A percentile compares a stretch with the other conserved stretches of the same genome.
These are phyloP conservation scores for Sterrhoptilus dennistouni DNA, from an alignment of 2,113 vertebrate genomes.

Conservation along the genomic window DNA sequence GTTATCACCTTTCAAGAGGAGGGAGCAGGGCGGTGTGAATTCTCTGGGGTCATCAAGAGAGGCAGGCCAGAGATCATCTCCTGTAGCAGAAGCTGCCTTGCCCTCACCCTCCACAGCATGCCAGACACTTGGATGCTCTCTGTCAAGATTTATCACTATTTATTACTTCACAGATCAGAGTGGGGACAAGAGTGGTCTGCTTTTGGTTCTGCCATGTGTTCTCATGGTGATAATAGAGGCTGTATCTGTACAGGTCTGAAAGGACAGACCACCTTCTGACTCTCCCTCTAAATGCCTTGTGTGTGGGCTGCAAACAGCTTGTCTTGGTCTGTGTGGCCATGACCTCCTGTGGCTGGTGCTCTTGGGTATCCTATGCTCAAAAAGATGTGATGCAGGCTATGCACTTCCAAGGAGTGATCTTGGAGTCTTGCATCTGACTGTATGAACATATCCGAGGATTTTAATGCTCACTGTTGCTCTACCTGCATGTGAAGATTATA, in stretches of 20 bases:
- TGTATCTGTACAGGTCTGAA: not conserved
- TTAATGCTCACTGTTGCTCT: accelerated
- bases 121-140: constrained; percentile 35
- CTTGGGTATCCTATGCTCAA: not conserved
- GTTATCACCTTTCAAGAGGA: constrained; percentile 58
- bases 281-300: not conserved
- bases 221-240: not conserved
- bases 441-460: not conserved
- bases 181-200: not conserved
- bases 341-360: not conserved
- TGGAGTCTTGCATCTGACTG: not conserved
- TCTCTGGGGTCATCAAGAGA: constrained; percentile 8
- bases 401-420: not conserved
- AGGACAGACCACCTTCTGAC: not conserved
- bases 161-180: not conserved
- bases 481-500: not conserved
- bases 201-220: not conserved
- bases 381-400: not conserved
- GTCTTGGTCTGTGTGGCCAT: not conserved
- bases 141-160: constrained; percentile 34
- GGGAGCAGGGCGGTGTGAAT: not conserved
- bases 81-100: not conserved
- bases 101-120: not conserved
- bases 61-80: constrained; percentile 14
- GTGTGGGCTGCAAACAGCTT: not conserved